Evolutionary conservation across 2,797 vertebrate genomes (phyloP).

Genomic region (Cirrhinus molitorella): DNA sequence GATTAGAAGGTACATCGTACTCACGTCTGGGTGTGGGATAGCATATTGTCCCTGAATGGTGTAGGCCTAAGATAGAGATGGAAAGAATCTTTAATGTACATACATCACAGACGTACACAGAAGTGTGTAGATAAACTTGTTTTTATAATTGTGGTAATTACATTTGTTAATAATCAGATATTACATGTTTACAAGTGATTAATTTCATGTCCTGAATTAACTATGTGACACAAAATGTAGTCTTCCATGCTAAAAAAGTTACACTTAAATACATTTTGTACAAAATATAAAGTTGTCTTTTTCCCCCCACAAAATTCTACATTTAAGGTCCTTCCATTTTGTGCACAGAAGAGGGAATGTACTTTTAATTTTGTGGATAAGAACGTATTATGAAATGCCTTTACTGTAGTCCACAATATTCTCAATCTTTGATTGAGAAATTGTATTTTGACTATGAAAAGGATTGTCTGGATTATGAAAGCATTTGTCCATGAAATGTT

Average conservation of each 20-base stretch:
- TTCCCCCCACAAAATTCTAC: too few species aligned
- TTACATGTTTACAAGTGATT: not conserved
- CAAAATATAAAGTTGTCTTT: not conserved
- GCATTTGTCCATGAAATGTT: too few species aligned
- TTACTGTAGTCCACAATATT: too few species aligned
- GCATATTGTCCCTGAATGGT: constrained; percentile 99
- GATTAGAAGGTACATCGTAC: constrained; percentile 71
- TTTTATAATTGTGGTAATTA: not conserved
- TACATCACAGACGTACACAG: not conserved
- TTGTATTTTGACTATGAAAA: not conserved
- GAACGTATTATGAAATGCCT: too few species aligned
- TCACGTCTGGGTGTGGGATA: constrained; percentile 99
- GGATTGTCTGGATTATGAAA: too few species aligned
- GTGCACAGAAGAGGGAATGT: not conserved
- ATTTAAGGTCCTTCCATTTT: not conserved
- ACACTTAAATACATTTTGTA: not conserved
- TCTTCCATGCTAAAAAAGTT: not conserved
- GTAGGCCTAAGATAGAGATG: constrained; percentile 84
- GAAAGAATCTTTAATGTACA: not conserved
- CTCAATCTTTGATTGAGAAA: not conserved
- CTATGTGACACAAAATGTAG: not conserved
- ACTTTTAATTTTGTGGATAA: too few species aligned
- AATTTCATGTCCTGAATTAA: not conserved
- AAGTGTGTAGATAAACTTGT: not conserved
- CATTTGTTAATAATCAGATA: not conserved